Evolutionary conservation across 2,888 invertebrate species (phyloP).

Genomic region (Prosapia bicincta): DNA sequence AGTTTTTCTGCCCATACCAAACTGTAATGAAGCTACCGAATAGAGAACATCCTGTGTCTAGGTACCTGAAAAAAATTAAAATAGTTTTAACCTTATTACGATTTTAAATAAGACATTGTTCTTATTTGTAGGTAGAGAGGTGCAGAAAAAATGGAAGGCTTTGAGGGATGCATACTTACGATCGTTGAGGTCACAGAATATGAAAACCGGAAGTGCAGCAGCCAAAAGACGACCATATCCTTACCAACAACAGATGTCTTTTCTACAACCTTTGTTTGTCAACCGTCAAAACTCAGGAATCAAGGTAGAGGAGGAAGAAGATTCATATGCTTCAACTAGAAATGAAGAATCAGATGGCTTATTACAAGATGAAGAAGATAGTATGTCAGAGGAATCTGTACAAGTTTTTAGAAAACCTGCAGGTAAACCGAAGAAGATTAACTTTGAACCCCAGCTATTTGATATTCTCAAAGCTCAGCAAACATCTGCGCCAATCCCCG

Average conservation of each 20-base stretch:
- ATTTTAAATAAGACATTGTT: no score
- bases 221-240: conserved; percentile 19
- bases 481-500: neutral
- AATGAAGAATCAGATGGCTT: no score
- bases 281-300: conserved; percentile 6
- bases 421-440: conserved; percentile 6
- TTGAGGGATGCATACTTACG: conserved; percentile 7
- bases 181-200: conserved; percentile 8
- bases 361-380: conserved; percentile 4
- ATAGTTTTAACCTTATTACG: no score
- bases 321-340: neutral
- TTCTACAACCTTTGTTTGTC: conserved; percentile 6
- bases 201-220: conserved; percentile 12
- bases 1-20: no score
- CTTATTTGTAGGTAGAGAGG: no score
- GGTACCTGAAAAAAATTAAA: no score
- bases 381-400: neutral
- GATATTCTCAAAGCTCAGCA: neutral
- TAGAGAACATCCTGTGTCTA: no score
- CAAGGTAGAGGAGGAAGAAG: conserved; percentile 3
- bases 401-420: neutral
- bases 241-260: conserved; percentile 6
- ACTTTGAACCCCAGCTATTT: conserved; percentile 4
- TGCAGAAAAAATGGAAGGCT: no score
- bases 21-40: no score